phyloP scores from a whole-genome alignment of 2,113 vertebrate genomes.

The Maccullochella peelii region DNA sequence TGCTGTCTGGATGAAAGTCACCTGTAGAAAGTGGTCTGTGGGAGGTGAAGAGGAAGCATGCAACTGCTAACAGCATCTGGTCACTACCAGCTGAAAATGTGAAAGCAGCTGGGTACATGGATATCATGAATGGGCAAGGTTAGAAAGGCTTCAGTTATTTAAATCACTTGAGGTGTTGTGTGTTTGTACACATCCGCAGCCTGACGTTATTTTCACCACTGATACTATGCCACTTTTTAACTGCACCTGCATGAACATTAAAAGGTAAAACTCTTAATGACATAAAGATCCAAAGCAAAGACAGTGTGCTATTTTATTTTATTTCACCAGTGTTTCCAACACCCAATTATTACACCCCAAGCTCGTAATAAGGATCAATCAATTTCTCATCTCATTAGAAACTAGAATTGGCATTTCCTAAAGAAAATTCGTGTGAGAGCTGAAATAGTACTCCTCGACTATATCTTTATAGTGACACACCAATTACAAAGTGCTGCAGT shows the following conservation, averaged over 20 bases:
- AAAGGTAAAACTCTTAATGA: neutral
- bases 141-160: neutral
- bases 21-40: conserved; percentile 36
- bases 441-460: too few relatives aligned
- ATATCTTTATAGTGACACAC: too few relatives aligned
- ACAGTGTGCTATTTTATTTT: too few relatives aligned
- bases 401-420: too few relatives aligned
- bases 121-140: neutral
- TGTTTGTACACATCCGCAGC: neutral
- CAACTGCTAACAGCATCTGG: conserved; percentile 19
- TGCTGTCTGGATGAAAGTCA: conserved; percentile 19
- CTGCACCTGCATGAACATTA: neutral
- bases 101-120: neutral
- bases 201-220: neutral
- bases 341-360: neutral
- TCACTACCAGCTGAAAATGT: neutral
- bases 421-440: too few relatives aligned
- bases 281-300: too few relatives aligned
- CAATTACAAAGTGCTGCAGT: too few relatives aligned
- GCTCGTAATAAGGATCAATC: too few relatives aligned
- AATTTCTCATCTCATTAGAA: too few relatives aligned
- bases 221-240: neutral
- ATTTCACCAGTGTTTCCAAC: neutral
- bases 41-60: conserved; percentile 9
- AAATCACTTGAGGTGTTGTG: neutral